Conservation (phyloP, 2,113 vertebrate genomes). For the Poecilia latipinna region DNA sequence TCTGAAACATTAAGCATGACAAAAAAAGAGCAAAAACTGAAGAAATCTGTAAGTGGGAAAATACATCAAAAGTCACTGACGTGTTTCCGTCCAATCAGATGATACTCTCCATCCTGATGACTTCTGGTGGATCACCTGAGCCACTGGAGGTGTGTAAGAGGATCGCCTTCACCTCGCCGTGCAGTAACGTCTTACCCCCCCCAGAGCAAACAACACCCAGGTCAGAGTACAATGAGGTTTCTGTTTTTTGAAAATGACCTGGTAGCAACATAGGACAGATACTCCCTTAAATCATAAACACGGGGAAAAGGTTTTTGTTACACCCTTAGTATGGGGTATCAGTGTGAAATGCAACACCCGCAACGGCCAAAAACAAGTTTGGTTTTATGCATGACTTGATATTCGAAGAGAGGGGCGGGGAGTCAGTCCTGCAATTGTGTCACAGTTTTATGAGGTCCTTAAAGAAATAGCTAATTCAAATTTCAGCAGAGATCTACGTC, state of each 20-base stretch:
- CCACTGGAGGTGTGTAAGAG: constrained; percentile 14
- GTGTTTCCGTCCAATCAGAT: constrained; percentile 14
- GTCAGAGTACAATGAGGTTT: constrained; percentile 13
- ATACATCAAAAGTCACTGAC: background rate
- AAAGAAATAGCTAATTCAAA: background rate
- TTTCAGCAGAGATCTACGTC: no score
- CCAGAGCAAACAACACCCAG: constrained; percentile 43
- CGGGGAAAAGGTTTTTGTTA: background rate
- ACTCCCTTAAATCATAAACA: constrained; percentile 1
- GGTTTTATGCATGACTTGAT: background rate
- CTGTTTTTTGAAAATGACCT: constrained; percentile 12
- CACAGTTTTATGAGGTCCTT: background rate
- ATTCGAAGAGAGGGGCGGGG: background rate
- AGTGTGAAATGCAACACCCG: background rate
- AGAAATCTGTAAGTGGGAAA: background rate
- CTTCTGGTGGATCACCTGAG: constrained; percentile 52
- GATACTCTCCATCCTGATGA: constrained; percentile 26
- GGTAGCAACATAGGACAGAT: constrained; percentile 4
- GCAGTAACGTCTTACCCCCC: constrained; percentile 21
- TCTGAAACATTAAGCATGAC: no score
- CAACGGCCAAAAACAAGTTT: constrained; percentile 10
- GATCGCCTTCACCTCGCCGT: constrained; percentile 28
- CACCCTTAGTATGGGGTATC: background rate
- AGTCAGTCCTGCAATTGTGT: background rate
- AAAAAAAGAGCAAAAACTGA: background rate